phyloP scores from a whole-genome alignment of 2,888 invertebrate genomes.

The Drosophila putrida region DNA sequence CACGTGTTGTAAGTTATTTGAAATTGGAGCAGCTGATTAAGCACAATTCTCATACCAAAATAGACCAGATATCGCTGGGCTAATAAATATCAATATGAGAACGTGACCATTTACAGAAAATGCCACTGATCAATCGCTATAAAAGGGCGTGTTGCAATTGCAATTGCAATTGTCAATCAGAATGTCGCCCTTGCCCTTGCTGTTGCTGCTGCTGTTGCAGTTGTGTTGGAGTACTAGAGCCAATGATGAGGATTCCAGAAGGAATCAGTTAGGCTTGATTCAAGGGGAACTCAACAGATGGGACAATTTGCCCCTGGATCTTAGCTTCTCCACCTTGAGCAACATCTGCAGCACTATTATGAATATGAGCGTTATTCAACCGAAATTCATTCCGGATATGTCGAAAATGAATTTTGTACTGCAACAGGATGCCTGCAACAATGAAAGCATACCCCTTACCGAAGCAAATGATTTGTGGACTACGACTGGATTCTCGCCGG shows the following conservation, averaged over 20 bases:
- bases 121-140: conserved; percentile 10
- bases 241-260: not conserved
- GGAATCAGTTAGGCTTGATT: conserved; percentile 2
- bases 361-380: conserved; percentile 13
- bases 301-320: conserved; percentile 5
- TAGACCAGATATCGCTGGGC: not conserved
- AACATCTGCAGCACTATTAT: conserved; percentile 40
- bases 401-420: conserved; percentile 36
- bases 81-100: conserved; percentile 6
- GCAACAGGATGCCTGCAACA: conserved; percentile 39
- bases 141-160: conserved; percentile 9
- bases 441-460: conserved; percentile 39
- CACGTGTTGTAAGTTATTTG: conserved; percentile 25
- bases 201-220: conserved; percentile 18
- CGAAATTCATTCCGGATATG: conserved; percentile 34
- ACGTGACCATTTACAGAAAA: conserved; percentile 4
- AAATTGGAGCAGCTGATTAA: conserved; percentile 32
- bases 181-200: conserved; percentile 21
- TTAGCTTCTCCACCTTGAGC: conserved; percentile 23
- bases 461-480: conserved; percentile 50
- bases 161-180: not conserved
- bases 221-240: not conserved
- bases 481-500: conserved; percentile 63
- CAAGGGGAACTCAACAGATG: not conserved
- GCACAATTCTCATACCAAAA: conserved; percentile 4